A percentile compares a stretch with the other conserved stretches of the same genome.
Evolutionary conservation across 2,888 invertebrate genomes (phyloP).

Genomic region (Acronicta leporina): DNA sequence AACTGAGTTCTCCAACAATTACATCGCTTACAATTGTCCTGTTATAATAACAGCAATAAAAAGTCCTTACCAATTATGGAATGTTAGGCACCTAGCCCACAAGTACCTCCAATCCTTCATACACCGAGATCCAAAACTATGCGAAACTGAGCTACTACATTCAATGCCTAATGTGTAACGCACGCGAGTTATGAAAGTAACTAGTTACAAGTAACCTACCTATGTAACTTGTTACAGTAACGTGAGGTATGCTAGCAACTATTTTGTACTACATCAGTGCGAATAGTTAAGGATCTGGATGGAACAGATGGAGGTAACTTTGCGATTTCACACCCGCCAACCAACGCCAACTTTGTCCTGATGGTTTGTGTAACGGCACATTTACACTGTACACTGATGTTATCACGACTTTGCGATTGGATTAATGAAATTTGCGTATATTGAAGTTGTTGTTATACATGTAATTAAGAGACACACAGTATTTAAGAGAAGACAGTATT

Average conservation of each 20-base stretch:
- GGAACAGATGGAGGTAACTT: constrained; percentile 66
- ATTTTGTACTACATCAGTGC: constrained; percentile 43
- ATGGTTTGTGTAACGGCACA: constrained; percentile 42
- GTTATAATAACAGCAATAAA: too few species aligned
- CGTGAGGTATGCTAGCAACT: constrained; percentile 47
- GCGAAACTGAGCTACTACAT: constrained; percentile 13
- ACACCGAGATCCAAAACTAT: neutral
- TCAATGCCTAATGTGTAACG: constrained; percentile 22
- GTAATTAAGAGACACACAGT: too few species aligned
- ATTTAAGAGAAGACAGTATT: too few species aligned
- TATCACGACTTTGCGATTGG: constrained; percentile 8
- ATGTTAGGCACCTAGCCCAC: too few species aligned
- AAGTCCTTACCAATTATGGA: too few species aligned
- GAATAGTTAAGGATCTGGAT: constrained; percentile 67
- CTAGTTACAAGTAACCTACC: constrained; percentile 11
- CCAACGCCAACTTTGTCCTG: constrained; percentile 59
- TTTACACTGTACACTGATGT: constrained; percentile 34
- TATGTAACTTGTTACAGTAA: constrained; percentile 1
- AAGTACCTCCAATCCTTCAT: neutral
- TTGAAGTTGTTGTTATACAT: constrained; percentile 16
- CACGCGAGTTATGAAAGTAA: constrained; percentile 26
- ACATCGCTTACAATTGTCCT: too few species aligned
- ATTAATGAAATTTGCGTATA: constrained; percentile 42
- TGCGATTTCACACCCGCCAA: constrained; percentile 62
- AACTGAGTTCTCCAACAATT: constrained; percentile 14